These are phyloP conservation scores for Chaetophractus vellerosus DNA, from an alignment of 2,797 vertebrate species.

Conservation along the genomic window DNA sequence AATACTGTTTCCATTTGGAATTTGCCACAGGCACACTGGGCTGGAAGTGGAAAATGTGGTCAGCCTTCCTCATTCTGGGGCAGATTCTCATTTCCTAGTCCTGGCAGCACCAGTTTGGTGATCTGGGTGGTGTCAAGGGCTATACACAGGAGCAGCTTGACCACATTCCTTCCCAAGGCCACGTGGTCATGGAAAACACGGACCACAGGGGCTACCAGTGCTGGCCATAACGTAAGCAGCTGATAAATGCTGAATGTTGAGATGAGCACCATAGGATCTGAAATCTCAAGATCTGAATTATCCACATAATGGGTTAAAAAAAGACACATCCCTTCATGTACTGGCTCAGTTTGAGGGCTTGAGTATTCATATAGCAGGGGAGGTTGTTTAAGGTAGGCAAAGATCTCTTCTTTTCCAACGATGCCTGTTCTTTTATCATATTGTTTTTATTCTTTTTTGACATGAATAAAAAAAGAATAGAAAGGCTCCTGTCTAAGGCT, in stretches of 20 bases:
- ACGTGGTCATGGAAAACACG: background rate
- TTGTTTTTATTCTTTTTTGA: background rate
- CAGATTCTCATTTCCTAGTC: background rate
- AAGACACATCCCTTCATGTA: background rate
- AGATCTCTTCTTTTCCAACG: slow-evolving; percentile 63
- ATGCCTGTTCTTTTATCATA: background rate
- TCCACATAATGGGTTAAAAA: background rate
- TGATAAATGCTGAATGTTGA: background rate
- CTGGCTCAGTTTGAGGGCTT: background rate
- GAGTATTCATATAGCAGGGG: background rate
- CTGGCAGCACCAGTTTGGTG: background rate
- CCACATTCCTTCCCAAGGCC: background rate
- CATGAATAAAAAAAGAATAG: no score
- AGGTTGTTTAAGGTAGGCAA: slow-evolving; percentile 41
- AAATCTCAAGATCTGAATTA: slow-evolving; percentile 18
- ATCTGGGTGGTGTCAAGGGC: background rate
- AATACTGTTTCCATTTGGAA: background rate
- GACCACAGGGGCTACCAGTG: no score
- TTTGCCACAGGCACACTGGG: background rate
- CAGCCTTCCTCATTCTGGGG: background rate
- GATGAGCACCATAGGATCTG: background rate
- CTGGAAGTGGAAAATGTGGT: slow-evolving; percentile 11
- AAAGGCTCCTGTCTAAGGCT: background rate
- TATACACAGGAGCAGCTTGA: background rate
- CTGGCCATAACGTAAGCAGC: background rate